Evolutionary conservation across 2,797 vertebrate species (phyloP), one percentile per base, ranked within the genome.

Genomic region (Picus viridis): DNA sequence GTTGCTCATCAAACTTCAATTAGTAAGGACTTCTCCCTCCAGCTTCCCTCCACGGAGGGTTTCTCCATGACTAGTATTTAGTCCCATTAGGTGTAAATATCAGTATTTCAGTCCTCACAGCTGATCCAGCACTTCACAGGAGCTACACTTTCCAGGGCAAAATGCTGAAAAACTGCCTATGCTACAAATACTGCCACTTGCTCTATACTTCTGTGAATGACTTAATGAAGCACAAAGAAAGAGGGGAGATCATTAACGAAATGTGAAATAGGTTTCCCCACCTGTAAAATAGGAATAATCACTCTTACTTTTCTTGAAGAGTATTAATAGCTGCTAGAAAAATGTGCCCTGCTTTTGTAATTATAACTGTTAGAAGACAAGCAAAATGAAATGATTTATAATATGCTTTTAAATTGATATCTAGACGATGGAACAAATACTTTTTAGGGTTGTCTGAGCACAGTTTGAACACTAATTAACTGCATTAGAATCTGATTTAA

Each of bases 231-330:
- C 93, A 82, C 67, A 83, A 88, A 95, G 56, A 91, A 83, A 87
- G 34, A 83, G 27, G 32, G 27, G 32, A 61, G 19, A 76, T 92
- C 92, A 88, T 88, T 93, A 96, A 78, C 0, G 1, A 93, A 94
- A 90, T 81, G 84, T 61, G 92, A 95, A 95, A 96, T 94, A 83
- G 70, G 63, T 54, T 93, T 89, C 53, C 41, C 63, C 83, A 95
- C 93, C 87, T 96, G 83, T 93, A 91, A 96, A 94, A 93, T 81
- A 24, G 67, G 87, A 47, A 89, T 93, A 95, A 96, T 96, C 3
- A 93, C 81, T 95, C 92, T 95, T 92, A 90, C 79, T 93, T 92
- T 89, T 96, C 59, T 61, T 76, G 74, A 69, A 86, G 70, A 89
- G 17, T 91, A 93, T 92, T 92, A 96, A 92, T 89, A 94, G 63